phyloP scores from a whole-genome alignment of 2,888 invertebrate genomes.

The Agrochola lota region DNA sequence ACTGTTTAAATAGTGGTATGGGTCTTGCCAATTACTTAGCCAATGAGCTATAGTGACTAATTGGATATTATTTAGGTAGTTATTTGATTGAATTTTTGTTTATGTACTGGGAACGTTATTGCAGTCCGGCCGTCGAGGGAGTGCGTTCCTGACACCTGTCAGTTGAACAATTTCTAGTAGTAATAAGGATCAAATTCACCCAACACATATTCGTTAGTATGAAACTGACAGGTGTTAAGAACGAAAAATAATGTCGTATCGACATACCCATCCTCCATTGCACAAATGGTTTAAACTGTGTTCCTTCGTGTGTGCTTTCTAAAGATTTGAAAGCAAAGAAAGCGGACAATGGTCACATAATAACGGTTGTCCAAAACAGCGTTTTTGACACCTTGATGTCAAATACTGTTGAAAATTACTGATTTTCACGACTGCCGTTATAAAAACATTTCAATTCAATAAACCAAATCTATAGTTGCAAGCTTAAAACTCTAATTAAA shows the following conservation, averaged over 20 bases:
- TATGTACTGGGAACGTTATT: not conserved
- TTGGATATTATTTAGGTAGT: not conserved
- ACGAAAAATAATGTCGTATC: not conserved
- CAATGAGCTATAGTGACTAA: not conserved
- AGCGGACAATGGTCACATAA: not conserved
- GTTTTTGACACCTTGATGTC: not conserved
- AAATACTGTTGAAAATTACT: not conserved
- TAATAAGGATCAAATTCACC: too few relatives aligned
- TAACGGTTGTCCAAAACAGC: not conserved
- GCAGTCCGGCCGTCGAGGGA: too few relatives aligned
- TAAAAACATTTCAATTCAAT: slow-evolving; percentile 9
- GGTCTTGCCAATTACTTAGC: not conserved
- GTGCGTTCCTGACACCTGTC: too few relatives aligned
- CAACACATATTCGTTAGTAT: too few relatives aligned
- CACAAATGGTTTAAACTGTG: too few relatives aligned
- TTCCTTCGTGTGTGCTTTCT: not conserved
- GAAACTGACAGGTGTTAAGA: too few relatives aligned
- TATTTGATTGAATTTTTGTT: not conserved
- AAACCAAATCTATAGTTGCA: slow-evolving; percentile 25
- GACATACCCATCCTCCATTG: not conserved
- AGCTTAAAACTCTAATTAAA: slow-evolving; percentile 72
- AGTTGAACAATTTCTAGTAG: too few relatives aligned
- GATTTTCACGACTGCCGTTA: not conserved
- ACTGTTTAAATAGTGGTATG: not conserved
- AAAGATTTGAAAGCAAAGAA: not conserved